Base-by-base conservation (phyloP, 2,113 vertebrate species). In the Embiotoca jacksoni region DNA sequence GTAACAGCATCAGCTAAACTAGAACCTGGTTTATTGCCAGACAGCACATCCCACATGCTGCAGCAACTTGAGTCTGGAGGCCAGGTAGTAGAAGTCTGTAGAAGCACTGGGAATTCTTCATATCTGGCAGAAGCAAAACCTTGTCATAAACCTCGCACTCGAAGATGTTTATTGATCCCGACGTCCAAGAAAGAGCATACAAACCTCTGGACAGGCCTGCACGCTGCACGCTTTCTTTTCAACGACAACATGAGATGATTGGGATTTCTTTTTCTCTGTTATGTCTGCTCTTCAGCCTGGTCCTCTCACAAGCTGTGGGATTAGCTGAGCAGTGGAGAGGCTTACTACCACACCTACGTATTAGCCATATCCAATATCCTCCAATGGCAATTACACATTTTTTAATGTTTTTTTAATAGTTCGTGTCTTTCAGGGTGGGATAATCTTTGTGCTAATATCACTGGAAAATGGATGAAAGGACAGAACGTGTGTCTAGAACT, bases 81-180 rank as follows among this genome's bases (percentile, higher is more conserved):
- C 32, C 62, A 64, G 57, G 46, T 35, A 67, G 36, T 1, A 47
- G 8, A 63, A 10, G 23, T 16, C 56, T 62, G 23, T n/a, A 53
- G 23, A 23, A 23, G 68, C 16, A n/a, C 1, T 52, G 41, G 41
- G 62, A 69, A 32, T 63, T 82, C 52, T 44, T 64, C 23, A 0
- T 49, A 33, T 81, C 62, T 70, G 72, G 55, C 63, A 74, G 15
- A 80, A 61, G 33, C 14, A 47, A 59, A 60, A 62, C 44, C 5
- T 13, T 72, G 55, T 32, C 49, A 71, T 58, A 74, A 59, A 75
- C 15, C 7, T 39, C 35, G 1, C n/a, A 13, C 35, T 33, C 41
- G 41, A 73, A 70, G 72, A 76, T 73, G 33, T 54, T 80, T 30
- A 80, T 57, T 62, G 76, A 77, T 64, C 23, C 30, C 32, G 47